Evolutionary conservation across 2,113 vertebrate species (phyloP), one percentile per base, ranked within the genome.

Genomic region (Pomatostomus ruficeps): DNA sequence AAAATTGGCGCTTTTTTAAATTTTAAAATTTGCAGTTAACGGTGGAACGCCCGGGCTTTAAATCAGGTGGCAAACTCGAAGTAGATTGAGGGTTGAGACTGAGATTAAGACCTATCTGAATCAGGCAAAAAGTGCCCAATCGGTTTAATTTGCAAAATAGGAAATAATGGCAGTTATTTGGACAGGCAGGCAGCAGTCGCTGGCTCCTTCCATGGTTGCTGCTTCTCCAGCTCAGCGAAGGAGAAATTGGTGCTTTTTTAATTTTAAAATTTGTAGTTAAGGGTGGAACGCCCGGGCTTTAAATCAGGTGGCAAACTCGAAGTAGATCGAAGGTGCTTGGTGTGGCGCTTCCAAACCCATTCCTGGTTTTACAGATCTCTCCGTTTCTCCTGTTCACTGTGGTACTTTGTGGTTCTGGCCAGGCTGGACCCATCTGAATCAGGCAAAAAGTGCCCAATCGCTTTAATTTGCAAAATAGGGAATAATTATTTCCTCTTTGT

Each of bases 181-280:
- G n/a, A n/a, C n/a, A n/a, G n/a, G n/a, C n/a, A n/a, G n/a, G n/a
- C n/a, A n/a, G n/a, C n/a, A n/a, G n/a, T n/a, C n/a, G n/a, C n/a
- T n/a, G n/a, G n/a, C n/a, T n/a, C n/a, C n/a, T n/a, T n/a, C n/a
- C n/a, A n/a, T n/a, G n/a, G n/a, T n/a, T n/a, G n/a, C n/a, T n/a
- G 85, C 97, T 97, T 96, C 91, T 86, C 93, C 96, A 95, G 97
- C 97, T 98, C 95, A 49, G 91, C 94, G 90, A 97, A 97, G 94
- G 95, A 97, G 94, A 91, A 98, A 97, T 96, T 95, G 97, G 97
- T 93, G 57, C 88, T 97, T 96, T 95, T 97, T 89, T n/a, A n/a
- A 97, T 98, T 97, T 97, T 87, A 93, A 96, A 98, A 97, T 97
- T 97, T 96, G 95, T 98, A 75, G 95, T 97, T 96, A 89, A 78